Evolutionary conservation across 2,797 vertebrate species (phyloP), one percentile per base, ranked within the genome.

Genomic region (Denticeps clupeoides): DNA sequence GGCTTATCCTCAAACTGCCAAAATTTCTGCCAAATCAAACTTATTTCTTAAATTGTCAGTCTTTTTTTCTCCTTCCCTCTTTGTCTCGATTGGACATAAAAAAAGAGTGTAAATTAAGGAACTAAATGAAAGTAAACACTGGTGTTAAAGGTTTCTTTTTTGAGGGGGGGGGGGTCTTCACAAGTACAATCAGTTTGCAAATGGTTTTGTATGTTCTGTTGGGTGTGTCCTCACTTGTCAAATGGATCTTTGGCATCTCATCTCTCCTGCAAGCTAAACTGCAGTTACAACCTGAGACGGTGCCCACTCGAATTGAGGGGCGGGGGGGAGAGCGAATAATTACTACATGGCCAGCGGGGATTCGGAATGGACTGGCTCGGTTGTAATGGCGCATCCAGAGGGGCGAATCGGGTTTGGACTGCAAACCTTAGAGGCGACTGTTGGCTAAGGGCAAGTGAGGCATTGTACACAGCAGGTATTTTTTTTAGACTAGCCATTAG

Each of bases 1-100:
- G 63, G 60, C 69, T 65, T 45, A 68, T 71, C 77, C 82, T 72
- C 73, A 62, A 65, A 40, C 82, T 83, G 87, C 84, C 85, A 87
- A 88, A 86, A 86, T 72, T 83, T 64, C 88, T 90, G 87, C 90
- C 88, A 90, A 90, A 89, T 73, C 56, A 47, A 69, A 60, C 64
- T 68, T 73, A 72, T 42, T 63, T n/a, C 52, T 58, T 51, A 45
- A 18, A 60, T 33, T 35, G 33, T 38, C 33, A 24, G 24, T 15
- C 24, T 26, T 22, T 59, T 59, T 59, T 37, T 3, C 10, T 5
- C 41, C 26, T 21, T 48, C 32, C 51, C 41, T 54, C 47, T 41
- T 63, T 51, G 42, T 51, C 41, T 27, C 51, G 52, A 18, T 33
- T 74, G 73, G 64, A 71, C 53, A 19, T n/a, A n/a, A 53, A 45